phyloP scores from a whole-genome alignment of 2,113 vertebrate species.

The Xenopus laevis region DNA sequence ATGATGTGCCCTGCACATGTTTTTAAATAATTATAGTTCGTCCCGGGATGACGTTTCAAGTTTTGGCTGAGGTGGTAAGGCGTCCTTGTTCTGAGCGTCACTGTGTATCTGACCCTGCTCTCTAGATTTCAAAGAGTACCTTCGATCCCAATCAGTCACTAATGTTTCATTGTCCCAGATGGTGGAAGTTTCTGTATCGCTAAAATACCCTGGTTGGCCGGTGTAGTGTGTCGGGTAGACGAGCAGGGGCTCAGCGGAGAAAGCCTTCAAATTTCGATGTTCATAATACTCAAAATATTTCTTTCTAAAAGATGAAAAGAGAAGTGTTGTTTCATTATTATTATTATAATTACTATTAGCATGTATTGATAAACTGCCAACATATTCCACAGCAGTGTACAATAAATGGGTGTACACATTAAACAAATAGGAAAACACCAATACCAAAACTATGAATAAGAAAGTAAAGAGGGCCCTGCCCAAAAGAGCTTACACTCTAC shows the following conservation, averaged over 20 bases:
- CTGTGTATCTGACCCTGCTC: conserved; percentile 77
- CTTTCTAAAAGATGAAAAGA: conserved; percentile 54
- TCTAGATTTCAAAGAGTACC: conserved; percentile 78
- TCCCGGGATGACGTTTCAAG: conserved; percentile 71
- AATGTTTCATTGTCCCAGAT: conserved; percentile 94
- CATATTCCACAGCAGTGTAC: no score
- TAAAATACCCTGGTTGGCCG: conserved; percentile 91
- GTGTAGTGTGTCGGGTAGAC: conserved; percentile 98
- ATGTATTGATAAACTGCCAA: no score
- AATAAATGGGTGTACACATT: no score
- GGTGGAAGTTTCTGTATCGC: conserved; percentile 95
- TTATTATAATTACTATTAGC: no score
- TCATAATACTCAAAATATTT: conserved; percentile 84
- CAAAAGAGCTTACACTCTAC: no score
- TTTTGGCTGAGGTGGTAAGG: conserved; percentile 64
- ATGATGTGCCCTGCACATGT: background rate
- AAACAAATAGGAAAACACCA: no score
- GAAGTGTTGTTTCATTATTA: background rate
- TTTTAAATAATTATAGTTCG: conserved; percentile 73
- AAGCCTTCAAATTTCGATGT: conserved; percentile 82
- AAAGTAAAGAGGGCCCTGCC: no score
- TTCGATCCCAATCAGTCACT: conserved; percentile 89
- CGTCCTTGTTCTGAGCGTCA: conserved; percentile 83
- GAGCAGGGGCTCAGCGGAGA: conserved; percentile 89
- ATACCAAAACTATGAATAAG: no score